Evolutionary conservation across 2,888 invertebrate species (phyloP).

Genomic region (Cordilura impudica): DNA sequence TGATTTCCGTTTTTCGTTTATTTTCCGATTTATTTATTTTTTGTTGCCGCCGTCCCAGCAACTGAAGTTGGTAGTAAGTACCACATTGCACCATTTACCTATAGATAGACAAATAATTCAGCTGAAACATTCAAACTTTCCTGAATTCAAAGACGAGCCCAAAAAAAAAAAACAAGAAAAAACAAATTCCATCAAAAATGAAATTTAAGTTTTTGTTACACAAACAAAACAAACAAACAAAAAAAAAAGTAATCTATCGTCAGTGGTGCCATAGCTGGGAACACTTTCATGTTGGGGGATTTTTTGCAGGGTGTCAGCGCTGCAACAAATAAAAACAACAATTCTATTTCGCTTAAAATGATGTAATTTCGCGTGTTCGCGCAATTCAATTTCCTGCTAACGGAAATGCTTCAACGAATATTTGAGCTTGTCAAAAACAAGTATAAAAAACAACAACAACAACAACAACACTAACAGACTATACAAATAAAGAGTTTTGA

Average conservation of each 20-base stretch:
- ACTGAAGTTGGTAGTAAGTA: conserved; percentile 47
- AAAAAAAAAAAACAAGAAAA: no score
- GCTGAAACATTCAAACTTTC: conserved; percentile 31
- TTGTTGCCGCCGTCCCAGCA: background rate
- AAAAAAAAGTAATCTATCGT: conserved; percentile 45
- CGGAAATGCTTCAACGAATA: conserved; percentile 71
- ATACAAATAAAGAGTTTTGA: conserved; percentile 26
- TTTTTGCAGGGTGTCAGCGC: background rate
- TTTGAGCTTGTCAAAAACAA: conserved; percentile 66
- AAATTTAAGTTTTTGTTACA: conserved; percentile 24
- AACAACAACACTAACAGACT: background rate
- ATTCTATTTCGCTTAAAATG: conserved; percentile 68
- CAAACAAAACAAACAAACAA: conserved; percentile 17
- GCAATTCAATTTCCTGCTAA: conserved; percentile 75
- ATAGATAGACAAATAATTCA: conserved; percentile 22
- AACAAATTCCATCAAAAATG: conserved; percentile 6
- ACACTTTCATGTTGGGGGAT: background rate
- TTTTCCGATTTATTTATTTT: background rate
- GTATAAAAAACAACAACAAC: conserved; percentile 42
- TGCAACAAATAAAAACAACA: background rate
- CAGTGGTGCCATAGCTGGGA: conserved; percentile 17
- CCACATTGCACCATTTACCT: conserved; percentile 50
- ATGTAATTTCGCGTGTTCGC: conserved; percentile 76
- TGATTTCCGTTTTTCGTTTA: conserved; percentile 46
- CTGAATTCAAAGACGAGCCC: background rate